Percentiles rank a stretch among this genome's conserved stretches.
phyloP scores from a whole-genome alignment of 2,888 invertebrate genomes.

The Alviniconcha strummeri region DNA sequence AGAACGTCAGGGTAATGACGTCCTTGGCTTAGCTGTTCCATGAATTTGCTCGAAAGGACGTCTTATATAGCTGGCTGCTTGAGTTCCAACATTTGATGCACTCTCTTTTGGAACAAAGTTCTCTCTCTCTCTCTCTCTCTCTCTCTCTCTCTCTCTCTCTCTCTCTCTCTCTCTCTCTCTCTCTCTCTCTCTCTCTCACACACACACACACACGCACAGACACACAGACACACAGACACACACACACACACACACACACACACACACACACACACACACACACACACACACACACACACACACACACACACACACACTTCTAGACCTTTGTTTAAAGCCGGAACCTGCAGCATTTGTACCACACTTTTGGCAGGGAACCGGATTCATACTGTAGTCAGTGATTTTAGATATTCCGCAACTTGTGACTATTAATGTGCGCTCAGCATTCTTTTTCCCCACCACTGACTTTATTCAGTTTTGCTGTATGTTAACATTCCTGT shows the following conservation, averaged over 20 bases:
- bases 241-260: neutral
- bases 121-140: slow-evolving; percentile 1
- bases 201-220: neutral
- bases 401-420: no score
- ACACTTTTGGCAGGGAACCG: no score
- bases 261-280: neutral
- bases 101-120: neutral
- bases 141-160: neutral
- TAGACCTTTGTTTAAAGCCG: no score
- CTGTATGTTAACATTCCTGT: no score
- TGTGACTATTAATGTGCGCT: no score
- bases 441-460: no score
- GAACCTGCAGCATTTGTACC: no score
- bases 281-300: neutral
- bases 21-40: no score
- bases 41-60: neutral
- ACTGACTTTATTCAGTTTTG: no score
- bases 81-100: neutral
- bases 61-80: neutral
- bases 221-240: neutral
- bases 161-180: neutral
- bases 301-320: neutral
- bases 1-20: no score
- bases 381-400: no score
- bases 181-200: neutral